Percentiles rank a stretch among this genome's conserved stretches.
Evolutionary conservation across 2,797 vertebrate species (phyloP).

Genomic region (Rachycentron canadum): DNA sequence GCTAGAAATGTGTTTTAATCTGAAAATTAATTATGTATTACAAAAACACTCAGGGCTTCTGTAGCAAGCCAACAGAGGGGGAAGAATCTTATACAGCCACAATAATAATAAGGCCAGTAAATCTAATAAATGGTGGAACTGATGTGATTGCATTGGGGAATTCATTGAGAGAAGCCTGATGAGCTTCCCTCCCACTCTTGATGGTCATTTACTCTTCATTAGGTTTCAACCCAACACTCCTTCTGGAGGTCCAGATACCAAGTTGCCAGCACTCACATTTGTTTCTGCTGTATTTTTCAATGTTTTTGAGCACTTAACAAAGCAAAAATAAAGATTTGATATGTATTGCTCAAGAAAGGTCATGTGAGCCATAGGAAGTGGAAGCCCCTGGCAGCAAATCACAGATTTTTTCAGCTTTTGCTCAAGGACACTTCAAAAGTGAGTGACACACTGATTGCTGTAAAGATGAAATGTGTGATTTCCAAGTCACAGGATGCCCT

Average conservation of each 20-base stretch:
- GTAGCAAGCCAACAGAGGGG: no score
- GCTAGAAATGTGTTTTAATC: no score
- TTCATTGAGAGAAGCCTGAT: not conserved
- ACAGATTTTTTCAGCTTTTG: constrained; percentile 16
- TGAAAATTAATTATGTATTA: no score
- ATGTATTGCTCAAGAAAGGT: constrained; percentile 17
- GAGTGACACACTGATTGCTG: constrained; percentile 44
- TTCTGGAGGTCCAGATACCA: not conserved
- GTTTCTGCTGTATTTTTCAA: not conserved
- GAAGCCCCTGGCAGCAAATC: constrained; percentile 26
- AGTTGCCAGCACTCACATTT: not conserved
- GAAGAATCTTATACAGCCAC: not conserved
- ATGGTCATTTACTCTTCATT: not conserved
- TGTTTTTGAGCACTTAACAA: not conserved
- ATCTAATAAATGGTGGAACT: not conserved
- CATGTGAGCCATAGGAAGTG: not conserved
- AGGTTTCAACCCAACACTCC: not conserved
- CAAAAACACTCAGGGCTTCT: no score
- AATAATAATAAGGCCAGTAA: constrained; percentile 1
- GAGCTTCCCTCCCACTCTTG: not conserved
- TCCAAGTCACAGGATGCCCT: constrained; percentile 38
- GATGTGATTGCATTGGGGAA: not conserved
- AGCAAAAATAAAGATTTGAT: constrained; percentile 20
- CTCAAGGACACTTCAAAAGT: constrained; percentile 62
- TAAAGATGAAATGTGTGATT: constrained; percentile 54